Base-by-base conservation (phyloP, 1,140 invertebrate species). In the Brachionus rubens region DNA sequence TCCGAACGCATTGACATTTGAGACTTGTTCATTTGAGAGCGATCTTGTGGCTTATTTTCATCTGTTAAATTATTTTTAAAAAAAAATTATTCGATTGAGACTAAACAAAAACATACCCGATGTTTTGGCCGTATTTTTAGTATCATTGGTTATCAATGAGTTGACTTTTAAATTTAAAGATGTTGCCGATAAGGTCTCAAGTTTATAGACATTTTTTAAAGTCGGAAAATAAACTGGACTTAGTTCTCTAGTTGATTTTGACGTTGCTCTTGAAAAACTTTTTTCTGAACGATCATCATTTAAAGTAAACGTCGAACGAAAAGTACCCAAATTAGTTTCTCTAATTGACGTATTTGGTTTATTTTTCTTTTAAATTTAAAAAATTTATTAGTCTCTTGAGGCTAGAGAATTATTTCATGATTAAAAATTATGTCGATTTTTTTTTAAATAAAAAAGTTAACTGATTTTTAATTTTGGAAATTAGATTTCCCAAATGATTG, bases 211-310 rank as follows among this genome's bases (percentile, higher is more conserved):
- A 19, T 28, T 59, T 59, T 59, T 59, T 59, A 65, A 65, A 43
- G 19, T 43, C 1, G 59, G 59, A n/a, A 65, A 65, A 24, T 65
- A 65, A 36, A 65, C 40, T 3, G 59, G 59, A 46, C 59, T 65
- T 4, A 65, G 19, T 7, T 65, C 40, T 65, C 59, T 65, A 24
- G 40, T 65, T 10, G 33, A 43, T 46, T 28, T 65, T 10, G 12
- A 26, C 26, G 59, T 6, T 19, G 19, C 19, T 65, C 30, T 36
- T 65, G 41, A 6, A 6, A n/a, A n/a, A 24, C 5, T 21, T 43
- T 24, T 43, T 19, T 65, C 59, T 14, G 9, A 24, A 24, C n/a
- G 9, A 26, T 65, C 59, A 1, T 65, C 5, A 40, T 62, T 33
- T 40, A 7, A 19, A 14, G 40, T 65, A 24, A 41, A 36, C 1